Evolutionary conservation across 2,113 vertebrate genomes (phyloP).

Genomic region (Enhydra lutris): DNA sequence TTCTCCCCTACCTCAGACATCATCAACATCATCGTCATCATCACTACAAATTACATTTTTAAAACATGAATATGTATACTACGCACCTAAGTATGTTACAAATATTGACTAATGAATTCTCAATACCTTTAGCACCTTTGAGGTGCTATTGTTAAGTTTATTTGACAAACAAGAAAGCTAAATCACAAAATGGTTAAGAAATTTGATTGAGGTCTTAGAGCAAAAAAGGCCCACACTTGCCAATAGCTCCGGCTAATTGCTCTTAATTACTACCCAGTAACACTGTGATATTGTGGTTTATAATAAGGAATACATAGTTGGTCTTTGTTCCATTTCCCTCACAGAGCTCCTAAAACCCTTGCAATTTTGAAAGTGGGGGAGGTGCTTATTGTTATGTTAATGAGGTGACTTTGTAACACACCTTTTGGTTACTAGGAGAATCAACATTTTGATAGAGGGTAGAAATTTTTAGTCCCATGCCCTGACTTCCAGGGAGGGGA

Average conservation of each 20-base stretch:
- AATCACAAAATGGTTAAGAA: background rate
- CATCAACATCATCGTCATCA: background rate
- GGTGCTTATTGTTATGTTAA: background rate
- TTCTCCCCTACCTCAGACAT: background rate
- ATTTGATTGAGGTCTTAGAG: background rate
- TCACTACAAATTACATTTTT: background rate
- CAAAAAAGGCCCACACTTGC: background rate
- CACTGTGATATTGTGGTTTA: background rate
- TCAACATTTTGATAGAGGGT: background rate
- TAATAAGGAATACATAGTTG: background rate
- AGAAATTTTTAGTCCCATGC: background rate
- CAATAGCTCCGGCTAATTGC: background rate
- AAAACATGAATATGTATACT: background rate
- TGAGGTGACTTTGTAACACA: background rate
- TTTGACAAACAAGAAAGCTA: background rate
- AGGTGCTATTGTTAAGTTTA: background rate
- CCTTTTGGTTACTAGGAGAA: background rate
- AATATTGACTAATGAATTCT: background rate
- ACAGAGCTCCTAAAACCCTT: background rate
- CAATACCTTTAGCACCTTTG: background rate
- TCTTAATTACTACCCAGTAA: accelerated
- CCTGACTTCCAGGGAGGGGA: background rate
- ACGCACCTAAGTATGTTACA: background rate
- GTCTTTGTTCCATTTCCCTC: background rate
- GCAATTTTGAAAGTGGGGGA: background rate